A percentile compares a stretch with the other conserved stretches of the same genome.
phyloP scores from a whole-genome alignment of 92 coral and sea anemone species.

The Epizoanthus ramosus region DNA sequence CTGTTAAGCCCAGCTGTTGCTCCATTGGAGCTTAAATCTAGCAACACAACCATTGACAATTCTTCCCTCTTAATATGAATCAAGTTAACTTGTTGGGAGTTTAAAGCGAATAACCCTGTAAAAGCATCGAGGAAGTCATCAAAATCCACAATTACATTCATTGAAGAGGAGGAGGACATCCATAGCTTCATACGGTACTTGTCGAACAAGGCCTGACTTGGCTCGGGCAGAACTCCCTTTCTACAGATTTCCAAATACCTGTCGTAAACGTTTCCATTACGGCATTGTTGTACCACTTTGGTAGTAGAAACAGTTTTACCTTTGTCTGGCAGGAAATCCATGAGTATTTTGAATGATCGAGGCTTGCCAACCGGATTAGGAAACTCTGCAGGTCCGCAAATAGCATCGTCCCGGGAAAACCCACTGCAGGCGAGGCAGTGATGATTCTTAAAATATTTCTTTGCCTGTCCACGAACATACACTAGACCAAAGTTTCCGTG shows the following conservation, averaged over 20 bases:
- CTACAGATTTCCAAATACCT: slow-evolving; percentile 67
- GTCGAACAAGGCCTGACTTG: slow-evolving; percentile 57
- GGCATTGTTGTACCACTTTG: slow-evolving; percentile 11
- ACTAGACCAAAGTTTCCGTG: slow-evolving; percentile 12
- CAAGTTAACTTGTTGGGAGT: background rate
- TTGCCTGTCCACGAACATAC: slow-evolving; percentile 14
- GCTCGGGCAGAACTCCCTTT: slow-evolving; percentile 28
- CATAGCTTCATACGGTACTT: slow-evolving; percentile 68
- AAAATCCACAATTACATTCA: background rate
- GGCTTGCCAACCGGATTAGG: background rate
- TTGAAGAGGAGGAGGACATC: slow-evolving; percentile 47
- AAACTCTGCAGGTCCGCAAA: background rate
- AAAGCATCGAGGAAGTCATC: slow-evolving; percentile 36
- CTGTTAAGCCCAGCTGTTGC: background rate
- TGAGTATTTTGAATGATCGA: slow-evolving; percentile 22
- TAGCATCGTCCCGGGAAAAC: background rate
- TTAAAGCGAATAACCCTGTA: slow-evolving; percentile 38
- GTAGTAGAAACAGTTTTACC: background rate
- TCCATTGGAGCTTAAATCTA: slow-evolving; percentile 3
- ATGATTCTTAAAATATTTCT: background rate
- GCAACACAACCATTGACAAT: background rate
- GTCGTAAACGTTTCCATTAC: slow-evolving; percentile 50
- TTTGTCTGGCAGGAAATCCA: slow-evolving; percentile 16
- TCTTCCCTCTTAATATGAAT: background rate
- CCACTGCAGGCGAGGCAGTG: slow-evolving; percentile 7